Percentiles rank a stretch among this genome's conserved stretches.
Conservation (phyloP, 2,113 vertebrate genomes). For the Micronycteris hirsuta region DNA sequence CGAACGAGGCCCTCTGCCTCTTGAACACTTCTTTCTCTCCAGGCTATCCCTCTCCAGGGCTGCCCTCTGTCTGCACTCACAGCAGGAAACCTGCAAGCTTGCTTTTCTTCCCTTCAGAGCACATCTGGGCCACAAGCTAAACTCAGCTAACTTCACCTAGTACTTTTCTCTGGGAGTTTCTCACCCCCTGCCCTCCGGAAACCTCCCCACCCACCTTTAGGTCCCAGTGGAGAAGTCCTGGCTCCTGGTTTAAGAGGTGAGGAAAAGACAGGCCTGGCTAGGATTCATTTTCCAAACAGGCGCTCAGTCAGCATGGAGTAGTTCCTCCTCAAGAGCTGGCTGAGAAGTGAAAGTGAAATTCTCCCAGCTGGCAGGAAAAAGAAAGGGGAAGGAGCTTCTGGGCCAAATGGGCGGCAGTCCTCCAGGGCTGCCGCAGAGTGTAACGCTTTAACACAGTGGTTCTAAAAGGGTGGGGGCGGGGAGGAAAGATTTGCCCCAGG, state of each 20-base stretch:
- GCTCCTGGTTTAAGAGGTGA: neutral
- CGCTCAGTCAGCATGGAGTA: neutral
- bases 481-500: neutral
- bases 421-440: neutral
- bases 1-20: neutral
- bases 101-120: neutral
- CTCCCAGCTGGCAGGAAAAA: neutral
- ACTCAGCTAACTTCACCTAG: neutral
- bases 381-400: neutral
- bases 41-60: no score
- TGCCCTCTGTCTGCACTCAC: neutral
- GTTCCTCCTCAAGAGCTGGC: neutral
- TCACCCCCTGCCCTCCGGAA: neutral
- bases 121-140: neutral
- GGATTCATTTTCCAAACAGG: neutral
- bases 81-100: neutral
- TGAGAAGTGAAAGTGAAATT: conserved; percentile 59
- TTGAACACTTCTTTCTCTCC: neutral
- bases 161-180: neutral
- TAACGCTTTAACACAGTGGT: accelerated
- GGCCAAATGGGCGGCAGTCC: neutral
- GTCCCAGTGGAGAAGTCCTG: neutral
- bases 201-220: neutral
- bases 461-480: neutral
- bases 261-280: neutral